phyloP scores from a whole-genome alignment of 1,140 invertebrate species.

The Gonatopus flavifemur region DNA sequence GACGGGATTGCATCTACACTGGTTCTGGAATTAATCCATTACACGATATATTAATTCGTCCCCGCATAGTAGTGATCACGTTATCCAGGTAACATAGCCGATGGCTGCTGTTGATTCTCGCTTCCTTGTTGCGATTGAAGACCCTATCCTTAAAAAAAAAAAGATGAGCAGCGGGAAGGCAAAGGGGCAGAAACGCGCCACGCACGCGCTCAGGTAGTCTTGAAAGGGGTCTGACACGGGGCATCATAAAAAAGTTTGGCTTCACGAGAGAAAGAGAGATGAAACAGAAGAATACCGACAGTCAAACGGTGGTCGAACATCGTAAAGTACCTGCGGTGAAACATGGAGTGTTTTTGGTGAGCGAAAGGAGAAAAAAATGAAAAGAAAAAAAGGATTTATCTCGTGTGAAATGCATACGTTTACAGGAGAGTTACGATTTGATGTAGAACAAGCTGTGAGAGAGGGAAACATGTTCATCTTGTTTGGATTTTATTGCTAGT shows the following conservation, averaged over 20 bases:
- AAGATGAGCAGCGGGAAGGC: conserved; percentile 10
- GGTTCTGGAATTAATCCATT: conserved; percentile 35
- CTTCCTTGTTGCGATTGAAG: no score
- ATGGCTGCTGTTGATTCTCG: no score
- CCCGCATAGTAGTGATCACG: conserved; percentile 14
- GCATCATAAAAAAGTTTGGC: conserved; percentile 32
- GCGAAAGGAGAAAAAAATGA: no score
- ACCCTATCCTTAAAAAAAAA: conserved; percentile 14
- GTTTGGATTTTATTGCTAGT: no score
- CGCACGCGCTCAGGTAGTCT: conserved; percentile 49
- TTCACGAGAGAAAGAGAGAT: neutral
- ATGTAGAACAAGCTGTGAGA: no score
- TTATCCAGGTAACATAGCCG: conserved; percentile 39
- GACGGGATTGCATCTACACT: conserved; percentile 29
- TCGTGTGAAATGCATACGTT: no score
- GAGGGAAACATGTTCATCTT: no score
- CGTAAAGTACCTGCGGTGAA: conserved; percentile 23
- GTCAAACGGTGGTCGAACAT: conserved; percentile 14
- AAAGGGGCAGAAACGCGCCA: conserved; percentile 29
- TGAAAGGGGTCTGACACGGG: conserved; percentile 32
- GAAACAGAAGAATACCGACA: conserved; percentile 1
- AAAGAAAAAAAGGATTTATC: no score
- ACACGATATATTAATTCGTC: conserved; percentile 48
- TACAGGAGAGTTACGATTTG: no score
- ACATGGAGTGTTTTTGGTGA: neutral